Base-by-base conservation (phyloP, 2,888 invertebrate genomes). In the Hirtodrosophila alboralis region DNA sequence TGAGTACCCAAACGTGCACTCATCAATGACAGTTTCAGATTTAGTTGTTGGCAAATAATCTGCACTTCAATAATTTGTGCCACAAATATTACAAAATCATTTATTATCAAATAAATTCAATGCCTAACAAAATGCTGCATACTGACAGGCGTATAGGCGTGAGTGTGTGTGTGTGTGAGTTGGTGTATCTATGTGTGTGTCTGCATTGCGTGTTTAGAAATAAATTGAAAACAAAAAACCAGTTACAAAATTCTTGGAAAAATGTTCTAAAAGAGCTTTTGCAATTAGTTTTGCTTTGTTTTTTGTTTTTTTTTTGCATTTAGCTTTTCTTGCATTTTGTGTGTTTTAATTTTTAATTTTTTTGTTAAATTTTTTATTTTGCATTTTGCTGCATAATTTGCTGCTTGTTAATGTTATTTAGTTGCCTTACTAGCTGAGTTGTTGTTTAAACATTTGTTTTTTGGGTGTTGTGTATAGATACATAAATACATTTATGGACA, bases 401-500 rank as follows among this genome's bases (percentile, higher is more conserved):
- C 38, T 48, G 45, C 37, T 48, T 48, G 21, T 69, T 59, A 18
- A 57, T 59, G 59, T 57, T 68, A 30, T 51, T 54, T 51, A 52
- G 49, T 56, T 60, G 61, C 54, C 67, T 78, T 75, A 77, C 52
- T 70, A 71, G 71, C 75, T 69, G 61, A 69, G 48, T 59, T 52
- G 14, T 47, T 41, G 41, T 57, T 49, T 53, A 34, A 37, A 54
- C 33, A 47, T 61, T 53, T 49, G 10, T 34, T 51, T 34, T 51
- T 62, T 47, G 53, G 44, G 63, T 74, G 67, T 80, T 66, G 80
- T 85, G 86, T 81, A 84, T 79, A 81, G 75, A 84, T 85, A 86
- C 86, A 86, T 83, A 86, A 86, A 81, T 80, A 83, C 84, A 86
- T 86, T 84, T 84, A 81, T 85, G 80, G 80, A 81, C 80, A 81